Conservation (phyloP, 2,888 invertebrate species). For the Andrena bucephala region DNA sequence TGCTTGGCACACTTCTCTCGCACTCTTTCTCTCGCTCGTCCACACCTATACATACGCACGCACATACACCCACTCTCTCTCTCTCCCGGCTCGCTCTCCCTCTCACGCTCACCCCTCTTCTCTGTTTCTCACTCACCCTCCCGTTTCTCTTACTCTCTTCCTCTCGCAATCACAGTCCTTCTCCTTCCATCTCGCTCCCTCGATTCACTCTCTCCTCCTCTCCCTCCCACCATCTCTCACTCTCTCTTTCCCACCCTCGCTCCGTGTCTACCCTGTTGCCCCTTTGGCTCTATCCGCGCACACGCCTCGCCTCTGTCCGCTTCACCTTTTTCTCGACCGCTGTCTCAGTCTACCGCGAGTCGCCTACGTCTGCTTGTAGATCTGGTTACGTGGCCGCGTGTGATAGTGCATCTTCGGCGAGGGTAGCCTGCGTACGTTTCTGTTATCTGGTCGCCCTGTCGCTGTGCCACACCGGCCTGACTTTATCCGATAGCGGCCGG, state of each 20-base stretch:
- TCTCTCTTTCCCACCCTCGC: slow-evolving; percentile 21
- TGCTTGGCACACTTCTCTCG: slow-evolving; percentile 33
- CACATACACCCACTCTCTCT: not conserved
- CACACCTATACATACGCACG: slow-evolving; percentile 1
- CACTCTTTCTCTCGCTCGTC: slow-evolving; percentile 19
- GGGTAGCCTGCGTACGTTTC: slow-evolving; percentile 7
- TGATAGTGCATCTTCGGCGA: slow-evolving; percentile 50
- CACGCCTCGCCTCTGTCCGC: slow-evolving; percentile 63
- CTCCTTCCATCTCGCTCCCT: not conserved
- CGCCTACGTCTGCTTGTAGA: slow-evolving; percentile 63
- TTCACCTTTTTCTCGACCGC: slow-evolving; percentile 58
- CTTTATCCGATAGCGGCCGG: slow-evolving; percentile 31
- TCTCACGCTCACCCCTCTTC: slow-evolving; percentile 5
- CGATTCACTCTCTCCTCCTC: not conserved
- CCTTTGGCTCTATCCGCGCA: slow-evolving; percentile 62
- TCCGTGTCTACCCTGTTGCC: slow-evolving; percentile 44
- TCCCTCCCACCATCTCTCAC: not conserved
- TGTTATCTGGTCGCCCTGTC: not conserved
- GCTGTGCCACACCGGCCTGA: slow-evolving; percentile 31
- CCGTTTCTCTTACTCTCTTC: not conserved
- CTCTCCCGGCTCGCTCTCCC: slow-evolving; percentile 5
- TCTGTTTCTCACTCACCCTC: slow-evolving; percentile 1
- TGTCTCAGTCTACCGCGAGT: slow-evolving; percentile 71
- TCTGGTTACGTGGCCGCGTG: slow-evolving; percentile 52
- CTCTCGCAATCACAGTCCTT: not conserved